Evolutionary conservation across 2,113 vertebrate genomes (phyloP).

Genomic region (Eupsittula cactorum): DNA sequence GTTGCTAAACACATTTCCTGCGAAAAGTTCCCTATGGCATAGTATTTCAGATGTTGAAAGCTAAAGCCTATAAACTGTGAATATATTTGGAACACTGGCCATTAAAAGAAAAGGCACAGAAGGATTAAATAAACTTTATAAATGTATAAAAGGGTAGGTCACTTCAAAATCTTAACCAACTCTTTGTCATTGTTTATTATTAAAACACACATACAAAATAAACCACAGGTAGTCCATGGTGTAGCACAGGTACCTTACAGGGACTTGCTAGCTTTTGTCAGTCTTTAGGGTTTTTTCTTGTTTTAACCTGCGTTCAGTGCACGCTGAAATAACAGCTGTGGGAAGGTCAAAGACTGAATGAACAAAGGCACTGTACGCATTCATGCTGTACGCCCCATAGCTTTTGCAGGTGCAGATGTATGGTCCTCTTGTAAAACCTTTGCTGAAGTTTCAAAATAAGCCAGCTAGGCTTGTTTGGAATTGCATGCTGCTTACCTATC

Average conservation of each 20-base stretch:
- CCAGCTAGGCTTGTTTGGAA: not conserved
- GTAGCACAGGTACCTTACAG: not conserved
- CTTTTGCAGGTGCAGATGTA: not conserved
- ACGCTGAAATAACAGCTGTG: not conserved
- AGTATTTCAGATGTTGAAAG: not conserved
- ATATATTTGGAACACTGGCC: not conserved
- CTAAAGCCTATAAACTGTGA: not conserved
- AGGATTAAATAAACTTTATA: not conserved
- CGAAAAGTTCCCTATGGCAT: not conserved
- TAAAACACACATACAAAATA: not conserved
- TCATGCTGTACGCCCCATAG: not conserved
- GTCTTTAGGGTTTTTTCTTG: not conserved
- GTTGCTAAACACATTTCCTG: not conserved
- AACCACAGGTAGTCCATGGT: not conserved
- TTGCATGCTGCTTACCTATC: not conserved
- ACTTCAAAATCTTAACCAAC: not conserved
- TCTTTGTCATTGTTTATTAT: not conserved
- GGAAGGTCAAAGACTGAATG: not conserved
- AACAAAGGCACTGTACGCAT: not conserved
- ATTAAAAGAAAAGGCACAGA: slow-evolving; percentile 1
- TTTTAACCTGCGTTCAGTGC: not conserved
- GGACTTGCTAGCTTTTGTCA: not conserved
- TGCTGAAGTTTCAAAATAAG: not conserved
- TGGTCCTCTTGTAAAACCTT: not conserved
- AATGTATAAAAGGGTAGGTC: not conserved